phyloP scores from a whole-genome alignment of 2,888 invertebrate genomes.

The Drosophila monieri region DNA sequence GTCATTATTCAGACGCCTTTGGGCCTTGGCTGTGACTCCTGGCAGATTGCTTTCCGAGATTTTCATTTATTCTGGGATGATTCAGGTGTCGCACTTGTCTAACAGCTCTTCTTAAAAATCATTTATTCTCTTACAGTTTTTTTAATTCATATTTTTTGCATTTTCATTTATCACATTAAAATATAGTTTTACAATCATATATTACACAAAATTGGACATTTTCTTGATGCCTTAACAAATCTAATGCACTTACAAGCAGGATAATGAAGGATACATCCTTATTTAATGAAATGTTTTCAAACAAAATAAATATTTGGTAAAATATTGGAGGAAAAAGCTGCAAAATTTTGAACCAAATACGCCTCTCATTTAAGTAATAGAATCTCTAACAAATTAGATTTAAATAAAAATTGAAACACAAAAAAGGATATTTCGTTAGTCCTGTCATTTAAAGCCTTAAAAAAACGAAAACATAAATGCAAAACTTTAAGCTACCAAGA shows the following conservation, averaged over 20 bases:
- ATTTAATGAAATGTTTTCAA: not conserved
- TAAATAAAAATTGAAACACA: too few relatives aligned
- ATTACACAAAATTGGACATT: constrained; percentile 61
- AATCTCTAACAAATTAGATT: too few relatives aligned
- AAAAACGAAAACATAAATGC: not conserved
- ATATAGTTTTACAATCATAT: constrained; percentile 59
- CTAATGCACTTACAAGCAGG: constrained; percentile 56
- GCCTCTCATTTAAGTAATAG: too few relatives aligned
- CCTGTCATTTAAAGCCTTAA: not conserved
- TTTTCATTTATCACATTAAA: constrained; percentile 73
- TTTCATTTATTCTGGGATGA: constrained; percentile 11
- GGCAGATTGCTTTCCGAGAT: constrained; percentile 56
- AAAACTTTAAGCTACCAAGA: constrained; percentile 8
- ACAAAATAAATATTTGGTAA: not conserved
- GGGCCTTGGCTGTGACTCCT: constrained; percentile 56
- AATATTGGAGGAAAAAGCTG: not conserved
- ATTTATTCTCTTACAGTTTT: constrained; percentile 55
- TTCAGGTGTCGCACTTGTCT: constrained; percentile 44
- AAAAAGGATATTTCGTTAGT: too few relatives aligned
- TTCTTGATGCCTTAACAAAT: constrained; percentile 50
- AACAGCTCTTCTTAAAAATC: constrained; percentile 55
- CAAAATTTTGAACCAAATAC: too few relatives aligned
- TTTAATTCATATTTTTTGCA: constrained; percentile 39
- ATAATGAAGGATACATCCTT: not conserved
- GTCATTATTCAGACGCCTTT: constrained; percentile 70